Base-by-base conservation (phyloP, 2,797 vertebrate genomes). In the Astyanax mexicanus region DNA sequence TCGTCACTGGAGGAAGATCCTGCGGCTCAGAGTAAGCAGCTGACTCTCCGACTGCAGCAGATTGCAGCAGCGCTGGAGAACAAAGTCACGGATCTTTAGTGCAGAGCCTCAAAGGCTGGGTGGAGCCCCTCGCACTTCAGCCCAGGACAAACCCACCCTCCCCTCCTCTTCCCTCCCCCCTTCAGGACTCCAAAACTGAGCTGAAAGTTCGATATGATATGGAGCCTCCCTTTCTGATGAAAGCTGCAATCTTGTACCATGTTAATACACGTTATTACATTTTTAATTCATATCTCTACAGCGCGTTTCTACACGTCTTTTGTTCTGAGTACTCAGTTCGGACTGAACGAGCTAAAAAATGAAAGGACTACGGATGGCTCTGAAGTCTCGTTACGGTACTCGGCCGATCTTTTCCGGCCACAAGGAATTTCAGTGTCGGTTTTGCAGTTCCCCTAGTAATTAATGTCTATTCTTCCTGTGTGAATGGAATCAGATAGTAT, bases 1-100 rank as follows among this genome's bases (percentile, higher is more conserved):
- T 75, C 52, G 1, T 79, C 79, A 0, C 45, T 76, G 42, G 76
- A 74, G 74, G 73, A 77, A 0, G 81, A 83, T 52, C 81, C 81
- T 11, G 79, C 93, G 4, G 93, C 94, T 80, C 95, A 96, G 85
- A 95, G 94, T 87, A 96, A 95, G 93, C 95, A 96, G 89, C 89
- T 96, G 78, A 94, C 95, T 84, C 92, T 93, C 84, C 89, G 94
- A 85, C 90, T 96, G 80, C 95, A 96, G 87, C 95, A 96, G 87
- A 94, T 96, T 21, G 94, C 95, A 1, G 95, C 95, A 17, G 94
- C 94, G 0, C 87, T 96, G 70, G 95, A 96, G 88, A 94, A 96
- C 89, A 96, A 95, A 91, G 94, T 95, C 84, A 96, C 95, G 6
- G 95, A 96, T 88, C 94, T 96, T 90, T 95, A 92, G 93, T 72